Base-by-base conservation (phyloP, 2,113 vertebrate genomes). In the Quiscalus mexicanus region DNA sequence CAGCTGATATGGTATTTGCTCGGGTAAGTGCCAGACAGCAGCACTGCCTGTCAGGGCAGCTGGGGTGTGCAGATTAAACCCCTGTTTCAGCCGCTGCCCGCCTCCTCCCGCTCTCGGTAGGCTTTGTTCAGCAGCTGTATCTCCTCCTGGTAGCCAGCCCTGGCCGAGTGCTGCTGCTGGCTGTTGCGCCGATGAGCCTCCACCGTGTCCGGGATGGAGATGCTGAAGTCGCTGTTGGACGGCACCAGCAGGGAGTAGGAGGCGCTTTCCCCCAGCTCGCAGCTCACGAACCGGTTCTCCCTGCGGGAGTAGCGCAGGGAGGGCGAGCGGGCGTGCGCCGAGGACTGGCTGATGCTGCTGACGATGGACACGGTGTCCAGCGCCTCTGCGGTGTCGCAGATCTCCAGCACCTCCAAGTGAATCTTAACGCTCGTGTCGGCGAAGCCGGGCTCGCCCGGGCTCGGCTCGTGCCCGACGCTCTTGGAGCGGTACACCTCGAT, bases 281-380 rank as follows among this genome's bases (percentile, higher is more conserved):
- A 99, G 0, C 99, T 99, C 78, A 99, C 98, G 15, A 99, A 99
- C 39, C 99, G 98, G 96, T 99, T 99, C 93, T 99, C 99, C 44
- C 98, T 98, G 9, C 99, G 97, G 0, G 99, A 99, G 88, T 99
- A 99, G 24, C 99, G 99, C 62, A 99, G 96, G 1, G 99, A 99
- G 0, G 99, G 99, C 5, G 99, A 99, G 37, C 99, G 98, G 19
- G 99, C 98, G 64, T 99, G 99, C 1, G 98, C 77, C 9, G 99
- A 99, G 13, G 99, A 99, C 97, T 99, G 99, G 95, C 99, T 99
- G 98, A 99, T 99, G 95, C 99, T 99, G 80, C 99, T 99, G 82
- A 99, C 96, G 93, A 99, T 99, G 14, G 99, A 99, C 92, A 99
- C 99, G 0, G 99, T 99, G 96, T 99, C 99, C 99, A 99, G 98